These are phyloP conservation scores for Coptotermes formosanus DNA, from an alignment of 1,140 invertebrate genomes.

Conservation along the genomic window DNA sequence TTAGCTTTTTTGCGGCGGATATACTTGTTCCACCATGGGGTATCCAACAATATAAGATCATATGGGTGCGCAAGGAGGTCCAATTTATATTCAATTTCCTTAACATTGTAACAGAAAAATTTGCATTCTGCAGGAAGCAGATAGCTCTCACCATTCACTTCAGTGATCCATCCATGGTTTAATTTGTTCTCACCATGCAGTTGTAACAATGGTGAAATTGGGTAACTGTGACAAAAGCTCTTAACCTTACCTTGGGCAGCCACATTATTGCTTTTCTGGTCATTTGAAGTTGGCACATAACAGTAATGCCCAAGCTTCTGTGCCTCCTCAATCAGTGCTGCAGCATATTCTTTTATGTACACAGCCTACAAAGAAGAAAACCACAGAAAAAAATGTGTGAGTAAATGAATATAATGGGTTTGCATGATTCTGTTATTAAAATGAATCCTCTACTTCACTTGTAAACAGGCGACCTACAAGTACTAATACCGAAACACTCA, in stretches of 20 bases:
- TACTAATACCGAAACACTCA: no score
- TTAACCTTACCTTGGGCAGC: slow-evolving; percentile 3
- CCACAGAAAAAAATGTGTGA: no score
- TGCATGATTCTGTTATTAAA: no score
- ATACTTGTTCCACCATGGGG: slow-evolving; percentile 93
- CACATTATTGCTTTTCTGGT: neutral
- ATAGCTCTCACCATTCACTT: slow-evolving; percentile 43
- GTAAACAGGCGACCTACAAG: no score
- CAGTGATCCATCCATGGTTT: slow-evolving; percentile 40
- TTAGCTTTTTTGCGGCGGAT: slow-evolving; percentile 70
- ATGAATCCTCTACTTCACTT: no score
- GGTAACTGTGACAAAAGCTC: neutral
- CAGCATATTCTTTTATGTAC: neutral
- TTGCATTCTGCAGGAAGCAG: slow-evolving; percentile 48
- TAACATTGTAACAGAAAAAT: slow-evolving; percentile 53
- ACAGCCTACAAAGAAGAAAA: neutral
- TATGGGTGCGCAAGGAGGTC: slow-evolving; percentile 49
- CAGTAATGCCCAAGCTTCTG: neutral
- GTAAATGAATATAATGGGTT: no score
- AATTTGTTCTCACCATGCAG: slow-evolving; percentile 45
- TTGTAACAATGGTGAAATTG: neutral
- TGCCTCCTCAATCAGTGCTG: neutral
- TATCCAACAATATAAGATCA: slow-evolving; percentile 85
- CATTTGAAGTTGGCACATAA: neutral
- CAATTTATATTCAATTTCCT: slow-evolving; percentile 45